phyloP scores from a whole-genome alignment of 2,113 vertebrate genomes.

The Arvicanthis niloticus region DNA sequence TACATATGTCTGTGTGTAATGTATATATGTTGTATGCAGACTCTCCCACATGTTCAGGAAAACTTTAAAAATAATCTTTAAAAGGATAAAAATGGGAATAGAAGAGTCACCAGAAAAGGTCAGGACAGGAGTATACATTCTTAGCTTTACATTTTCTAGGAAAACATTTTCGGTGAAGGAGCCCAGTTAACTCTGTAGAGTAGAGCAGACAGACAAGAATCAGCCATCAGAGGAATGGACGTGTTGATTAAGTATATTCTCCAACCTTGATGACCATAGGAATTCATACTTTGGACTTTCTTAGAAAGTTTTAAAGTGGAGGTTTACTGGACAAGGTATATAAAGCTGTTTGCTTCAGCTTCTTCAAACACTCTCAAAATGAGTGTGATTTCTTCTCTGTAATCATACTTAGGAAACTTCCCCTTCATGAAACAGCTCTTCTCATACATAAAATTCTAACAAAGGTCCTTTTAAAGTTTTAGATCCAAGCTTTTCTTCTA shows the following conservation, averaged over 20 bases:
- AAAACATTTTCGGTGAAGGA: neutral
- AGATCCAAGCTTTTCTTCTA: neutral
- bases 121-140: neutral
- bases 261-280: constrained; percentile 54
- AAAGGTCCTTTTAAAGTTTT: neutral
- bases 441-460: neutral
- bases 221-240: neutral
- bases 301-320: constrained; percentile 43
- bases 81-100: constrained; percentile 16
- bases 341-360: constrained; percentile 68
- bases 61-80: neutral
- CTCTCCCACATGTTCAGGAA: neutral
- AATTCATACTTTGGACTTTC: constrained; percentile 30
- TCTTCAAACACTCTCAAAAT: constrained; percentile 49
- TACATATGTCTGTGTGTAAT: neutral
- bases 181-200: neutral
- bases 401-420: constrained; percentile 20
- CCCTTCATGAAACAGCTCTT: neutral
- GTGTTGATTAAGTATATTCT: constrained; percentile 44
- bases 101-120: neutral
- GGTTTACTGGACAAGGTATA: constrained; percentile 53
- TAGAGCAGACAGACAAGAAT: neutral
- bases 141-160: neutral
- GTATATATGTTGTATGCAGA: too few relatives aligned
- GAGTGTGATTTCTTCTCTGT: constrained; percentile 13